Conservation (phyloP, 2,888 invertebrate species). For the Sinotaia quadrata region DNA sequence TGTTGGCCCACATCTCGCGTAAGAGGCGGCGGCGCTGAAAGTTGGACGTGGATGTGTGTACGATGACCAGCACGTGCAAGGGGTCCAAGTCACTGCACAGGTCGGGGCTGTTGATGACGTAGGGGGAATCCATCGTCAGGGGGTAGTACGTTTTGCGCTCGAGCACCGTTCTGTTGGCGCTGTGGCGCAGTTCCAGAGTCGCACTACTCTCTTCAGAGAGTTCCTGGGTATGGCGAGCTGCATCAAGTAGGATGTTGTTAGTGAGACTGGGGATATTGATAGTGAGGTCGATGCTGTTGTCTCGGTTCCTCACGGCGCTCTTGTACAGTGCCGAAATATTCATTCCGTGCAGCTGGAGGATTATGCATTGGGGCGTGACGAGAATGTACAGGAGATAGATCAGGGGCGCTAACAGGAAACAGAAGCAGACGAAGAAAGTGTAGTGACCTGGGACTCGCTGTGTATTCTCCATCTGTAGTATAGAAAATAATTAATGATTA, state of each 20-base stretch:
- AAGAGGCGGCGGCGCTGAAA: conserved; percentile 17
- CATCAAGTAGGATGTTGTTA: neutral
- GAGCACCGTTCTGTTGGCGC: neutral
- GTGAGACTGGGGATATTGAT: conserved; percentile 30
- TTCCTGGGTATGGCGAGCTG: neutral
- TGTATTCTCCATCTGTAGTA: too few relatives aligned
- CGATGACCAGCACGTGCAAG: conserved; percentile 52
- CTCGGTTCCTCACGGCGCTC: conserved; percentile 14
- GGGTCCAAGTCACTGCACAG: conserved; percentile 45
- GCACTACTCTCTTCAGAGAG: too few relatives aligned
- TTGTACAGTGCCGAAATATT: conserved; percentile 15
- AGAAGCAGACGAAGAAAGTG: neutral
- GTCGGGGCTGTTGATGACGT: conserved; percentile 51
- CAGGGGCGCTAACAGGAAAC: conserved; percentile 15
- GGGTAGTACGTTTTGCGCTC: conserved; percentile 39
- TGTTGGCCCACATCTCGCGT: conserved; percentile 28
- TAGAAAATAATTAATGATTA: too few relatives aligned
- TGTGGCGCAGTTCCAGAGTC: too few relatives aligned
- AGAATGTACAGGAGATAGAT: too few relatives aligned
- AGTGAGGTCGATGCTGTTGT: conserved; percentile 31
- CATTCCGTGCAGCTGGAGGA: neutral
- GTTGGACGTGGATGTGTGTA: conserved; percentile 43
- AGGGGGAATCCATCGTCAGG: conserved; percentile 50
- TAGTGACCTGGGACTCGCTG: too few relatives aligned
- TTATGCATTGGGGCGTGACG: too few relatives aligned